phyloP scores from a whole-genome alignment of 2,113 vertebrate genomes.

The Phalacrocorax pelagicus region DNA sequence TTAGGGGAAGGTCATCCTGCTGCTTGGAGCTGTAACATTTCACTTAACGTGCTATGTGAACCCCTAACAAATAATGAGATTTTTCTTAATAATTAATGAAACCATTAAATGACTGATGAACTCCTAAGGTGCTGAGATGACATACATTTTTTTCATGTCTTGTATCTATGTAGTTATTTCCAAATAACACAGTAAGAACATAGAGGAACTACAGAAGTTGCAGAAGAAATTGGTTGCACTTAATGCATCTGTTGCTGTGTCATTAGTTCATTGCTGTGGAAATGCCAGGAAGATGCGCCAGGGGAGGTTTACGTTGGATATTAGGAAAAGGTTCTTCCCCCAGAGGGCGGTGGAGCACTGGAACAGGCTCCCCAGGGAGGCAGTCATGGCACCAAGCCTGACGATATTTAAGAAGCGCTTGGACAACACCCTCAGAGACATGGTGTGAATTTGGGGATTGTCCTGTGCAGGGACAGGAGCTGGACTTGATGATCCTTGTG shows the following conservation, averaged over 20 bases:
- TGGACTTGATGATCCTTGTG: too few relatives aligned
- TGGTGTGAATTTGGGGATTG: too few relatives aligned
- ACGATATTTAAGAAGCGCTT: too few relatives aligned
- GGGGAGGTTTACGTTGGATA: too few relatives aligned
- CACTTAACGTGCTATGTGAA: neutral
- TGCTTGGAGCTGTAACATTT: neutral
- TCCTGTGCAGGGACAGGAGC: too few relatives aligned
- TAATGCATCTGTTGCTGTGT: neutral
- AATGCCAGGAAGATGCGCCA: too few relatives aligned
- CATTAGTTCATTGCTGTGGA: neutral
- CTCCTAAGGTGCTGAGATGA: neutral
- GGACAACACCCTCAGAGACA: too few relatives aligned
- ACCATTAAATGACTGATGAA: neutral
- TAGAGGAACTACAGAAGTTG: neutral
- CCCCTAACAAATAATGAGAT: neutral
- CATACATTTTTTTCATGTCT: neutral
- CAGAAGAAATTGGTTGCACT: neutral
- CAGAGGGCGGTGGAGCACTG: too few relatives aligned
- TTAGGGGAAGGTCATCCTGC: neutral
- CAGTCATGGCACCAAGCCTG: too few relatives aligned
- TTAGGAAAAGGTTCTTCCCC: too few relatives aligned
- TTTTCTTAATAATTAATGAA: neutral
- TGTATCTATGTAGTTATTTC: neutral
- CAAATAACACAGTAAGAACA: neutral
- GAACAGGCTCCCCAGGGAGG: too few relatives aligned